phyloP scores from a whole-genome alignment of 64 coral and sea anemone species.

The Catalaphyllia jardinei region DNA sequence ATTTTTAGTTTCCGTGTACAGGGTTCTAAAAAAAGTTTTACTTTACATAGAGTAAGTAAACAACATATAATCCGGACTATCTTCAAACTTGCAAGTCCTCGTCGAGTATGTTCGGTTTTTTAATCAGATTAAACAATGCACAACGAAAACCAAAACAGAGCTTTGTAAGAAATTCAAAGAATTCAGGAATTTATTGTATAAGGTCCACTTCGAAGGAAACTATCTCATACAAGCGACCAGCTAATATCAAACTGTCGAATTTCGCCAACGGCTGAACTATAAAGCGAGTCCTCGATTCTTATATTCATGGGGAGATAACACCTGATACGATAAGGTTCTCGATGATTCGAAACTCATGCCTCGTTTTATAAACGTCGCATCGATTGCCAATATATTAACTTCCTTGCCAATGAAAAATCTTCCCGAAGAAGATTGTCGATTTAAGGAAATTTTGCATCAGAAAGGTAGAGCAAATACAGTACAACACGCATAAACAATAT shows the following conservation, averaged over 20 bases:
- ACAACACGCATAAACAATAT: neutral
- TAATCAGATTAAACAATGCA: neutral
- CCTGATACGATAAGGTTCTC: neutral
- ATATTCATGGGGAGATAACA: neutral
- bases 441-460: neutral
- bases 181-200: neutral
- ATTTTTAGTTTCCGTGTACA: neutral
- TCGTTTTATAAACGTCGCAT: too few species aligned
- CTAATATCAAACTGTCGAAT: conserved; percentile 13
- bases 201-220: neutral
- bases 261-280: neutral
- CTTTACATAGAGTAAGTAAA: neutral
- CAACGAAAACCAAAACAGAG: conserved; percentile 1
- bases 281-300: neutral
- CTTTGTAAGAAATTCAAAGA: neutral
- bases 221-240: neutral
- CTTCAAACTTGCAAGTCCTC: neutral
- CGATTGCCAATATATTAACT: too few species aligned
- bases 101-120: neutral
- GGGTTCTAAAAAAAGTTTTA: too few species aligned
- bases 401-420: too few species aligned
- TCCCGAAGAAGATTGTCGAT: neutral
- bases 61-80: neutral
- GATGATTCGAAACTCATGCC: neutral
- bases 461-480: neutral